These are phyloP conservation scores for Iselma pallidipennis DNA, from an alignment of 2,888 invertebrate species.

Conservation along the genomic window DNA sequence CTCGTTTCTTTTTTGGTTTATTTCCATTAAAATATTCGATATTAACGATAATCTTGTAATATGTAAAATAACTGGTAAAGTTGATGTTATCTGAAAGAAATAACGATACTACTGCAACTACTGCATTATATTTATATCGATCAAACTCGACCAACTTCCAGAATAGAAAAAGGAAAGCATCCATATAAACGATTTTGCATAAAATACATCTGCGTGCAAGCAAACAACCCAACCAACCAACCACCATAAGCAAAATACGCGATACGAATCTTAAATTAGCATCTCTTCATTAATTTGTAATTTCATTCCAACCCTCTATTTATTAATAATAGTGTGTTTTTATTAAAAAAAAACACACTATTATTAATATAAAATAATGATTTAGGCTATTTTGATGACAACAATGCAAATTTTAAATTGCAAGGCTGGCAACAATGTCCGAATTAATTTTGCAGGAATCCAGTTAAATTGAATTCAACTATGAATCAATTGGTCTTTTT, in stretches of 20 bases:
- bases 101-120: conserved; percentile 22
- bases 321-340: conserved; percentile 6
- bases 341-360: conserved; percentile 1
- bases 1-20: too few species aligned
- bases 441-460: conserved; percentile 1
- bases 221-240: background rate
- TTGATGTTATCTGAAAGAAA: conserved; percentile 26
- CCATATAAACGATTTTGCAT: conserved; percentile 19
- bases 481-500: background rate
- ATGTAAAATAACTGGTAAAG: conserved; percentile 25
- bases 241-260: conserved; percentile 3
- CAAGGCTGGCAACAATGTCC: background rate
- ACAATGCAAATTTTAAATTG: background rate
- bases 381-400: background rate
- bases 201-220: conserved; percentile 24
- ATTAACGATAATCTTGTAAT: conserved; percentile 14
- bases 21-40: conserved; percentile 5
- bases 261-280: conserved; percentile 14
- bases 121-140: conserved; percentile 32
- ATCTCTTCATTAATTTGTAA: conserved; percentile 3
- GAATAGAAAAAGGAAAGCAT: conserved; percentile 10
- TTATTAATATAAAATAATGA: background rate
- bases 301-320: conserved; percentile 3
- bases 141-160: conserved; percentile 23
- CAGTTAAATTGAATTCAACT: background rate